Conservation (phyloP, 2,797 vertebrate species). For the Catharus ustulatus region DNA sequence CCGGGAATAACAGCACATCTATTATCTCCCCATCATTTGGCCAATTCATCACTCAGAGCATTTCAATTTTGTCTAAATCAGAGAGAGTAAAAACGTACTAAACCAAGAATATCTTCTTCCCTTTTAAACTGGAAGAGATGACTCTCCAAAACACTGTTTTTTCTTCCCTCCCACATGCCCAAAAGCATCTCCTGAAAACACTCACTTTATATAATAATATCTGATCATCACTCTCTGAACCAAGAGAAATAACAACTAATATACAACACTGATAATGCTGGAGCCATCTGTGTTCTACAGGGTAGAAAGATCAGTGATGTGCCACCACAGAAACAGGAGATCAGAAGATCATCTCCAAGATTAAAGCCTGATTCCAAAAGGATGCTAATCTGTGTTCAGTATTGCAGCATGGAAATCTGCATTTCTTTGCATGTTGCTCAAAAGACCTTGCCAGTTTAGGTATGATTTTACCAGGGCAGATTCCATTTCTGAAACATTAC, state of each 20-base stretch:
- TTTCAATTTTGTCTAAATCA: constrained; percentile 14
- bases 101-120: constrained; percentile 11
- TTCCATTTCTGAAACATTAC: neutral
- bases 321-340: neutral
- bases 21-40: neutral
- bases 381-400: neutral
- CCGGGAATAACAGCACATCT: neutral
- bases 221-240: neutral
- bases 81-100: neutral
- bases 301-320: neutral
- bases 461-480: neutral
- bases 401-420: neutral
- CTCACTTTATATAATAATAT: neutral
- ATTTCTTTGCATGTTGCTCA: neutral
- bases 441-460: neutral
- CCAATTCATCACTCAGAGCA: neutral
- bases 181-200: neutral
- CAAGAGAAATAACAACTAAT: neutral
- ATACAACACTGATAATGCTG: neutral
- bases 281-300: neutral
- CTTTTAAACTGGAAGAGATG: neutral
- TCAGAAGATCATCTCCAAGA: neutral
- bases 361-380: neutral
- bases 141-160: neutral
- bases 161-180: neutral